Evolutionary conservation across 2,888 invertebrate genomes (phyloP).

Genomic region (Eupithecia dodoneata): DNA sequence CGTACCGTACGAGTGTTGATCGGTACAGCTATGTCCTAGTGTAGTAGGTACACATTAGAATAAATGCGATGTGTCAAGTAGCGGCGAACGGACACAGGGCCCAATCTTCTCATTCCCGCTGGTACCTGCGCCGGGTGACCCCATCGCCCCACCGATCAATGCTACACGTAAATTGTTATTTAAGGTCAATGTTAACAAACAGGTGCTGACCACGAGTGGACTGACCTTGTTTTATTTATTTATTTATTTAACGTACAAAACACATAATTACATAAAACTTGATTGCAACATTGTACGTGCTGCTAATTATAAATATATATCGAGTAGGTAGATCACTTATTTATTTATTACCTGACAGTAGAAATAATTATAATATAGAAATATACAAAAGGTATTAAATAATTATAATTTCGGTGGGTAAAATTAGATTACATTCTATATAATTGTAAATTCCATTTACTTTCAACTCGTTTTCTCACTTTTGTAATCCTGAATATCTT

Average conservation of each 20-base stretch:
- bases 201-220: slow-evolving; percentile 23
- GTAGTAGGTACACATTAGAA: slow-evolving; percentile 4
- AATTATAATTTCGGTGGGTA: no score
- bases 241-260: no score
- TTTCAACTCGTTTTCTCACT: background rate
- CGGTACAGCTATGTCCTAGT: background rate
- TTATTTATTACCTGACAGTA: no score
- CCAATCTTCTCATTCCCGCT: slow-evolving; percentile 73
- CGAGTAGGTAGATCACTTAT: no score
- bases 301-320: no score
- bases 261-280: no score
- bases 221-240: slow-evolving; percentile 5
- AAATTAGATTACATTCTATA: no score
- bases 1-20: background rate
- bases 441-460: no score
- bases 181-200: slow-evolving; percentile 73
- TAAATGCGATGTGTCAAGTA: slow-evolving; percentile 16
- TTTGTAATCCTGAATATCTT: background rate
- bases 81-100: slow-evolving; percentile 65
- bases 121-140: slow-evolving; percentile 42
- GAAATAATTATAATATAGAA: no score
- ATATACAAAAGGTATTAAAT: no score
- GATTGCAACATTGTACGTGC: no score
- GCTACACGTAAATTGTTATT: slow-evolving; percentile 71
- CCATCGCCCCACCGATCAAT: slow-evolving; percentile 53